Evolutionary conservation across 2,888 invertebrate species (phyloP), one percentile per base, ranked within the genome.

Genomic region (Zaprionus lineosus): DNA sequence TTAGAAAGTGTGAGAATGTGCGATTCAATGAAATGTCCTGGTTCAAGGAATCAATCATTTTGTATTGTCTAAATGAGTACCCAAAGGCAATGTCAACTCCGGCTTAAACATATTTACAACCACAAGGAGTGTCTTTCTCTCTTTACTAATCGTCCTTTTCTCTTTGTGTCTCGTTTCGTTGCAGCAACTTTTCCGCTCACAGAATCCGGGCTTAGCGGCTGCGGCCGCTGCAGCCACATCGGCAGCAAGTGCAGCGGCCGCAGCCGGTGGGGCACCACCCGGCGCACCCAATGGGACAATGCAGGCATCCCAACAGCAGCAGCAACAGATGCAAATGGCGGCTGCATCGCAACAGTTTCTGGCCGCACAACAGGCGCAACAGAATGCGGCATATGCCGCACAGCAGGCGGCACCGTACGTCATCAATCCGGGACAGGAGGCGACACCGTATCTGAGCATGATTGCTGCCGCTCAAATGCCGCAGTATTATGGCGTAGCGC

Each of bases 161-260:
- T 39, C 1, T 28, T 24, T 24, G 19, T 40, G 3, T 11, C 12
- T 21, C 4, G 14, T 3, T 31, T 4, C 6, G 24, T 69, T 82
- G 16, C 92, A 96, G 96, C 96, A 96, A 94, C 91, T 97, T 86
- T 96, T 96, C 91, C 94, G 96, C 89, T 95, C 95, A 90, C 96
- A 96, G 90, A 95, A 94, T 87, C 93, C 94, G 86, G 92, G 94
- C 88, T 92, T 93, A 88, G 92, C 93, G 67, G 88, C 89, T 61
- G 89, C 89, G 55, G 89, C 88, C 36, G 91, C 95, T 89, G 89
- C 90, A 53, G 87, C 90, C 86, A 88, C 89, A 83, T 88, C 88
- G 56, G 87, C 89, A 46, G 89, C 89, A 58, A 88, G 79, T 40
- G 89, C 88, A 44, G 89, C 89, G 64, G 89, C 89, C 41, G 88